These are phyloP conservation scores for Isurus oxyrinchus DNA, from an alignment of 2,113 vertebrate species.

Conservation along the genomic window DNA sequence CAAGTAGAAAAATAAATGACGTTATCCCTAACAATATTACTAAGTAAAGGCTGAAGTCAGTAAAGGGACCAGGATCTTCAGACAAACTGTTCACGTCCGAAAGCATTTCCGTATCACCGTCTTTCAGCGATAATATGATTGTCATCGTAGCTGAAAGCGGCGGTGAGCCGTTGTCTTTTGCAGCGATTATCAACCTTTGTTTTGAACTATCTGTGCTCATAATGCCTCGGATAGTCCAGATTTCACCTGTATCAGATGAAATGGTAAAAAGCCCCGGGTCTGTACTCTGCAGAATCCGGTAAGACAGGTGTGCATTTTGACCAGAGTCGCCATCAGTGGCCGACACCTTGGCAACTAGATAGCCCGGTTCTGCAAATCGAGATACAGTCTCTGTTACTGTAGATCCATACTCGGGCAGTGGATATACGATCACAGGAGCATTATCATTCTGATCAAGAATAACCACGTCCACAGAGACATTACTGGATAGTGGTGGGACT, in stretches of 20 bases:
- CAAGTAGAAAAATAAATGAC: not conserved
- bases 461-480: constrained; percentile 30
- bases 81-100: constrained; percentile 60
- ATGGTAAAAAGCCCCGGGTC: not conserved
- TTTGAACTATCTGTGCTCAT: constrained; percentile 41
- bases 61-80: not conserved
- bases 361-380: not conserved
- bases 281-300: not conserved
- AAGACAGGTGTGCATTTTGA: not conserved
- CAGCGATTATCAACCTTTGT: constrained; percentile 40
- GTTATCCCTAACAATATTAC: not conserved
- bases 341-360: not conserved
- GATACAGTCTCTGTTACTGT: not conserved
- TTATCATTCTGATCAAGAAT: constrained; percentile 35
- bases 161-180: constrained; percentile 36
- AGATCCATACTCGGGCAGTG: not conserved
- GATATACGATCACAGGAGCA: not conserved
- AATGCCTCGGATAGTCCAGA: constrained; percentile 39
- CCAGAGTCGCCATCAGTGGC: not conserved
- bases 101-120: constrained; percentile 56
- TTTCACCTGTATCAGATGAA: not conserved
- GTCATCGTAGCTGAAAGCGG: constrained; percentile 12
- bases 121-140: constrained; percentile 59
- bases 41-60: not conserved
- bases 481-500: constrained; percentile 48